A percentile compares a stretch with the other conserved stretches of the same genome.
Evolutionary conservation across 2,113 vertebrate genomes (phyloP).

Genomic region (Ciconia maguari): DNA sequence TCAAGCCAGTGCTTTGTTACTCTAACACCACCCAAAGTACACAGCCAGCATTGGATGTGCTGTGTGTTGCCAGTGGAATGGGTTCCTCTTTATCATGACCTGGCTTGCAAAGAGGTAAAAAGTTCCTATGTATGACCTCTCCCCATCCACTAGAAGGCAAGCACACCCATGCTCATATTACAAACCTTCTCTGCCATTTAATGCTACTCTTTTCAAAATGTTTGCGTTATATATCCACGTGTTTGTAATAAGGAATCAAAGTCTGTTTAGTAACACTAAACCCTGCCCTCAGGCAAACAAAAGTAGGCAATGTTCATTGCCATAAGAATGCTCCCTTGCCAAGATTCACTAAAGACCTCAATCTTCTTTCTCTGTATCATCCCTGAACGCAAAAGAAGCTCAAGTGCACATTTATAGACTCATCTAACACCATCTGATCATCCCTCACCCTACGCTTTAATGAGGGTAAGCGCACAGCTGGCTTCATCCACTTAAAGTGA

Average conservation of each 20-base stretch:
- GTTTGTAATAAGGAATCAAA: background rate
- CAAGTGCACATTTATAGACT: background rate
- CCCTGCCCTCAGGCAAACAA: rapidly evolving
- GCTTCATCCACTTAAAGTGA: background rate
- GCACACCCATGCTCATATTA: background rate
- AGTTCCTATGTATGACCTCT: background rate
- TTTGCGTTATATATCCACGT: rapidly evolving
- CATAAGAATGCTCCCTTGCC: background rate
- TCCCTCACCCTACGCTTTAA: background rate
- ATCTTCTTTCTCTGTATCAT: background rate
- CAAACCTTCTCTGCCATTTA: background rate
- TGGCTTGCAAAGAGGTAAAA: background rate
- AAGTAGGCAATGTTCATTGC: background rate
- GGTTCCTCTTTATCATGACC: background rate
- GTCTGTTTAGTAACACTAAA: background rate
- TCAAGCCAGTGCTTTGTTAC: background rate
- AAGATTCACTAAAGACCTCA: background rate
- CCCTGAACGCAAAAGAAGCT: background rate
- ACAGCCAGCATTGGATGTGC: background rate
- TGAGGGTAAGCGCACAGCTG: background rate
- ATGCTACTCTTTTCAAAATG: background rate
- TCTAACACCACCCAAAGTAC: background rate
- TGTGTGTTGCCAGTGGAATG: background rate
- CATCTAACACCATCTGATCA: background rate
- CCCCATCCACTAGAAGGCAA: background rate